Conservation (phyloP, 2,113 vertebrate genomes). For the Zosterops pallidus region DNA sequence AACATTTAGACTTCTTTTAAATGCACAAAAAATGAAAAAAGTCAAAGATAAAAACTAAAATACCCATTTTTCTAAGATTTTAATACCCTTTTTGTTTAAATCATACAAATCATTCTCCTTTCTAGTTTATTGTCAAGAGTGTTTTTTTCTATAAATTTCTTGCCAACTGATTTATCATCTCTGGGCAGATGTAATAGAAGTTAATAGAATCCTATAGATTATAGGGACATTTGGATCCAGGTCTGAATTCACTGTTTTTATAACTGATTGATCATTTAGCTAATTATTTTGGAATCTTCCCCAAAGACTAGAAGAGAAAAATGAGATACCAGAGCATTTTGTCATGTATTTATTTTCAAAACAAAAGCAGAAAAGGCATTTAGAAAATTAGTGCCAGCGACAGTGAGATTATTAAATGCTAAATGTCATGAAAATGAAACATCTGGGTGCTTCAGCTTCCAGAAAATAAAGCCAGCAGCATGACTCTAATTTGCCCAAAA, state of each 20-base stretch:
- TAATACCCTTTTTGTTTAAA: neutral
- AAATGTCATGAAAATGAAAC: conserved; percentile 20
- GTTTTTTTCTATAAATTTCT: neutral
- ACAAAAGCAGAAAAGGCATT: neutral
- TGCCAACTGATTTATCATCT: neutral
- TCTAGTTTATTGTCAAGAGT: neutral
- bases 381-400: neutral
- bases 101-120: neutral
- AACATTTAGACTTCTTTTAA: neutral
- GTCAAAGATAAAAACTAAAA: neutral
- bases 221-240: neutral
- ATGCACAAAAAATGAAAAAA: neutral
- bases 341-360: neutral
- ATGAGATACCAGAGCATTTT: neutral
- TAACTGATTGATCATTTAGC: neutral
- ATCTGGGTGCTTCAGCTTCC: neutral
- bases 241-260: neutral
- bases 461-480: neutral
- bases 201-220: neutral
- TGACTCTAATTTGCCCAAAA: neutral
- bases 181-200: neutral
- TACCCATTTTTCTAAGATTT: neutral
- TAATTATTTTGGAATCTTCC: neutral
- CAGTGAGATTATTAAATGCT: neutral
- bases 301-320: neutral